These are phyloP conservation scores for Leptinotarsa juncta DNA, from an alignment of 2,888 invertebrate genomes.

Conservation along the genomic window DNA sequence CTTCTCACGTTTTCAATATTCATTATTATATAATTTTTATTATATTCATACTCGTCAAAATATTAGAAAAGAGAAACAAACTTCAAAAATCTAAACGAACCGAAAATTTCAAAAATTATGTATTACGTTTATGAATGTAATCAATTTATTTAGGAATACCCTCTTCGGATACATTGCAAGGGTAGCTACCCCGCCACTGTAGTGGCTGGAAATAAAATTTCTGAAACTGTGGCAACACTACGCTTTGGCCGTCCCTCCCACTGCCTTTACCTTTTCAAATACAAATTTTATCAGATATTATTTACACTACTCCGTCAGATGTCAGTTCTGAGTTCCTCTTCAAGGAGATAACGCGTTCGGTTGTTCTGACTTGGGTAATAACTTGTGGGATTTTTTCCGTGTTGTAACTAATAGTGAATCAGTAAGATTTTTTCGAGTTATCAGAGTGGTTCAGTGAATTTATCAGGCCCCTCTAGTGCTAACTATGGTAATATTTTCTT, in stretches of 20 bases:
- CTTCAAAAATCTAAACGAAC: too few species aligned
- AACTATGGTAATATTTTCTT: slow-evolving; percentile 12
- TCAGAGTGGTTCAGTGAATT: slow-evolving; percentile 3
- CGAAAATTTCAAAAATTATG: too few species aligned
- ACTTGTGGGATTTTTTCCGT: slow-evolving; percentile 2
- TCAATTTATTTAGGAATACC: too few species aligned
- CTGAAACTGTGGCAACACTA: slow-evolving; percentile 30
- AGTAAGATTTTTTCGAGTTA: background rate
- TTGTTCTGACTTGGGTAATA: slow-evolving; percentile 5
- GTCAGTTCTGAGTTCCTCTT: slow-evolving; percentile 53
- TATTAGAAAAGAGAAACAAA: too few species aligned
- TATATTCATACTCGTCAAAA: too few species aligned
- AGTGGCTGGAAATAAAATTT: slow-evolving; percentile 3
- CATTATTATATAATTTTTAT: too few species aligned
- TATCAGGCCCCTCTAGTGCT: background rate
- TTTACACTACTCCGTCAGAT: slow-evolving; percentile 44
- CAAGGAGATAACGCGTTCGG: slow-evolving; percentile 44
- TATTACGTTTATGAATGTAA: too few species aligned
- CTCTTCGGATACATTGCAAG: background rate
- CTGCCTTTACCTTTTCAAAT: slow-evolving; percentile 42
- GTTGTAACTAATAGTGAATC: background rate
- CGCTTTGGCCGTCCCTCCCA: slow-evolving; percentile 34
- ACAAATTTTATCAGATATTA: slow-evolving; percentile 52
- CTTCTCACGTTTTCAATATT: too few species aligned
- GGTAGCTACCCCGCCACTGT: background rate